Conservation (phyloP, 2,888 invertebrate genomes). For the Luperina nickerlii region DNA sequence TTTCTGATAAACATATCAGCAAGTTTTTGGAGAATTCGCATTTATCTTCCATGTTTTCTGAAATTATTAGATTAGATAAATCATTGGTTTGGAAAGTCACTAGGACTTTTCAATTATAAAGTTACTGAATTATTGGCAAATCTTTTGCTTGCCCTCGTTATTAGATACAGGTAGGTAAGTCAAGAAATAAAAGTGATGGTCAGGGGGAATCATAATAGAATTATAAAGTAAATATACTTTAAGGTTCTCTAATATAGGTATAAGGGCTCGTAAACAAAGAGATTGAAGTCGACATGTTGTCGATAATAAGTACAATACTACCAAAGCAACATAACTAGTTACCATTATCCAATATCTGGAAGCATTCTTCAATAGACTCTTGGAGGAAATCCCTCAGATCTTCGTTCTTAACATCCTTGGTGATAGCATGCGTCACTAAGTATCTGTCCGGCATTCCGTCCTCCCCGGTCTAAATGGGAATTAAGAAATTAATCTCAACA, state of each 20-base stretch:
- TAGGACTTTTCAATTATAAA: neutral
- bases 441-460: conserved; percentile 92
- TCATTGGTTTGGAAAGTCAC: neutral
- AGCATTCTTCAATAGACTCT: conserved; percentile 93
- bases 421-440: conserved; percentile 91
- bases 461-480: conserved; percentile 87
- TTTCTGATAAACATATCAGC: conserved; percentile 92
- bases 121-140: neutral
- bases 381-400: conserved; percentile 92
- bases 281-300: too few species aligned
- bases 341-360: conserved; percentile 91
- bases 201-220: neutral
- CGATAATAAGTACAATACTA: neutral
- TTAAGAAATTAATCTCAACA: conserved; percentile 37
- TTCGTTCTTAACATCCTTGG: conserved; percentile 91
- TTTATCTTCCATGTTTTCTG: conserved; percentile 90
- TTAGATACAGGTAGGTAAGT: neutral
- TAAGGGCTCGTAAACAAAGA: neutral
- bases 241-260: neutral
- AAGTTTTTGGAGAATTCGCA: conserved; percentile 92
- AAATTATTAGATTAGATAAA: neutral
- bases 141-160: neutral
- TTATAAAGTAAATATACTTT: neutral
- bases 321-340: neutral
- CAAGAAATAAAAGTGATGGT: neutral